Percentiles rank a stretch among this genome's conserved stretches.
Conservation (phyloP, 2,113 vertebrate species). For the Callipepla californica region DNA sequence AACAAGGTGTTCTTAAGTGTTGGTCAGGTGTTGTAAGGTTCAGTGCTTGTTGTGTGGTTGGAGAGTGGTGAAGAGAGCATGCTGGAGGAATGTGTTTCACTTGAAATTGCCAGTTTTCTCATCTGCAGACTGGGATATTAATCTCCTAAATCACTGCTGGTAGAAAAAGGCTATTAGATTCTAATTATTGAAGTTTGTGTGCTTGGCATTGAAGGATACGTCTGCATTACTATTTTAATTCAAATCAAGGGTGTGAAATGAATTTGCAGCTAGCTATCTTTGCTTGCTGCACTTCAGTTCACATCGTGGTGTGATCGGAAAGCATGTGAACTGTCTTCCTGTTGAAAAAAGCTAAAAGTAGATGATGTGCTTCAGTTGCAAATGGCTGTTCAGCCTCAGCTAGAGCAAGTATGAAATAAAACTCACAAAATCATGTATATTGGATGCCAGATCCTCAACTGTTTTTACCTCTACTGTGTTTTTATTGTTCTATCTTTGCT, state of each 20-base stretch:
- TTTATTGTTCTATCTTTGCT: background rate
- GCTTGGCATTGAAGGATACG: background rate
- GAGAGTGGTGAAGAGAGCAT: background rate
- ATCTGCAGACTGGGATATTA: fast-evolving
- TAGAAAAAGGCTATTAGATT: background rate
- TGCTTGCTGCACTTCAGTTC: background rate
- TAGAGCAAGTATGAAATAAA: background rate
- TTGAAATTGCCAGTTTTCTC: background rate
- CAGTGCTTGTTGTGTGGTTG: background rate
- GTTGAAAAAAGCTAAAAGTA: background rate
- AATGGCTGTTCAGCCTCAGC: background rate
- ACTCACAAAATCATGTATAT: fast-evolving
- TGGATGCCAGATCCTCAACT: background rate
- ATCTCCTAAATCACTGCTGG: background rate
- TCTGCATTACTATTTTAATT: background rate
- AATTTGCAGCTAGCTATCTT: background rate
- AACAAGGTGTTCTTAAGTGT: background rate
- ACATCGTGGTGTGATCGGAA: background rate
- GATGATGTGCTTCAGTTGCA: background rate
- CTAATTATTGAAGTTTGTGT: background rate
- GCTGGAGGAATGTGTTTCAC: background rate
- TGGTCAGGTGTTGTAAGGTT: background rate
- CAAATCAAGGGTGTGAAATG: background rate
- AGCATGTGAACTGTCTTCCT: background rate
- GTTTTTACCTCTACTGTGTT: background rate